A percentile compares a stretch with the other conserved stretches of the same genome.
These are phyloP conservation scores for Chelonus formosanus DNA, from an alignment of 2,888 invertebrate genomes.

Conservation along the genomic window DNA sequence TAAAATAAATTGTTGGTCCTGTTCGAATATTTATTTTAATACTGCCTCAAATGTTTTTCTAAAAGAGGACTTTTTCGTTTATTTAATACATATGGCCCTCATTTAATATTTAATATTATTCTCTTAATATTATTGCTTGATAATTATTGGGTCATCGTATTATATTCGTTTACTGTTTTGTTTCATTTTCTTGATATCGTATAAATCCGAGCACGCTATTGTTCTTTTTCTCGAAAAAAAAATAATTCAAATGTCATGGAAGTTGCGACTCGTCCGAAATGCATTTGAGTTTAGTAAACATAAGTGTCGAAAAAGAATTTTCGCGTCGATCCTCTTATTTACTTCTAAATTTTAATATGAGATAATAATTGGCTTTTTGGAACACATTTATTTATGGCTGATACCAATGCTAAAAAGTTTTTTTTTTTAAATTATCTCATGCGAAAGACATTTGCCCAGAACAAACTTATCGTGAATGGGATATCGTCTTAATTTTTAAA, in stretches of 20 bases:
- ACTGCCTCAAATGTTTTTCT: slow-evolving; percentile 10
- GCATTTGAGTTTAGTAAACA: slow-evolving; percentile 24
- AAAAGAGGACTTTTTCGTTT: slow-evolving; percentile 41
- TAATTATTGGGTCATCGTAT: slow-evolving; percentile 42
- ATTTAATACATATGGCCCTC: slow-evolving; percentile 39
- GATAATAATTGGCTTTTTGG: slow-evolving; percentile 54
- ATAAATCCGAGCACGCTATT: slow-evolving; percentile 47
- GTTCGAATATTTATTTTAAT: slow-evolving; percentile 41
- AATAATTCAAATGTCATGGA: slow-evolving; percentile 54
- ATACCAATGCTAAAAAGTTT: slow-evolving; percentile 2
- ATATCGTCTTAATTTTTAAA: no score
- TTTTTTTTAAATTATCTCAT: slow-evolving; percentile 24
- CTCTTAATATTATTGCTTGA: slow-evolving; percentile 51
- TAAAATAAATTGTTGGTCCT: slow-evolving; percentile 48
- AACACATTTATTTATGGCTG: slow-evolving; percentile 35
- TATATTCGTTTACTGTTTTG: not conserved
- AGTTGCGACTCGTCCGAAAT: slow-evolving; percentile 44
- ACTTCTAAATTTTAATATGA: slow-evolving; percentile 43
- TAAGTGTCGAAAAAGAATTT: slow-evolving; percentile 40
- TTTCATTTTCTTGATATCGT: slow-evolving; percentile 30
- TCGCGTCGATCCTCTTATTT: slow-evolving; percentile 42
- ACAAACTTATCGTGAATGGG: no score
- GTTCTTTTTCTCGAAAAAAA: slow-evolving; percentile 39
- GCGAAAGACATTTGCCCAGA: not conserved
- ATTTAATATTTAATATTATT: slow-evolving; percentile 42